Percentiles rank a stretch among this genome's conserved stretches.
phyloP scores from a whole-genome alignment of 2,888 invertebrate genomes.

The Omphaloscelis lunosa region DNA sequence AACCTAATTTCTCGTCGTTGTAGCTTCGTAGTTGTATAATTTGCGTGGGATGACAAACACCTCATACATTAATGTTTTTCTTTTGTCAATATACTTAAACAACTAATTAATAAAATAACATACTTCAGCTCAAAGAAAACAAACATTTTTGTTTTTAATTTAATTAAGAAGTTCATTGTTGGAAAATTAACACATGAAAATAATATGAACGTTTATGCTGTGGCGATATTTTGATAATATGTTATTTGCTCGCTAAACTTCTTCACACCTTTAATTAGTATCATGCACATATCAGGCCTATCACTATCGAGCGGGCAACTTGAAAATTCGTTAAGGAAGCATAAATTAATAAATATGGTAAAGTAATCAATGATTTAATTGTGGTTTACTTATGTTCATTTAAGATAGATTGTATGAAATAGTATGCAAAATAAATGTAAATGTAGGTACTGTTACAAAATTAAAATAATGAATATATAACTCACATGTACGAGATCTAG shows the following conservation, averaged over 20 bases:
- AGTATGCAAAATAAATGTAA: conserved; percentile 6
- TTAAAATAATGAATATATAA: conserved; percentile 21
- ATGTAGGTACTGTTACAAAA: neutral
- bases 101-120: neutral
- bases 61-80: conserved; percentile 22
- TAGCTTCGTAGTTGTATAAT: conserved; percentile 10
- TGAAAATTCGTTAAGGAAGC: neutral
- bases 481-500: neutral
- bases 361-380: neutral
- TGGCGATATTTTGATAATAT: conserved; percentile 14
- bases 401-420: neutral
- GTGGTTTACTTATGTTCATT: neutral
- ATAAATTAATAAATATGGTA: neutral
- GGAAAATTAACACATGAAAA: conserved; percentile 14
- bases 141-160: conserved; percentile 13
- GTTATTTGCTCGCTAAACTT: neutral
- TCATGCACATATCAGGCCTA: neutral
- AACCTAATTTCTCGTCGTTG: conserved; percentile 23
- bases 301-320: neutral
- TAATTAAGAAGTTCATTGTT: neutral
- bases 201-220: neutral
- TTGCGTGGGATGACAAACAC: conserved; percentile 30
- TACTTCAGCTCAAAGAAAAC: neutral
- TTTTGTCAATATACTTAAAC: conserved; percentile 11
- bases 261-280: neutral